Evolutionary conservation across 2,888 invertebrate species (phyloP), one percentile per base, ranked within the genome.

Genomic region (Chalcis sispes): DNA sequence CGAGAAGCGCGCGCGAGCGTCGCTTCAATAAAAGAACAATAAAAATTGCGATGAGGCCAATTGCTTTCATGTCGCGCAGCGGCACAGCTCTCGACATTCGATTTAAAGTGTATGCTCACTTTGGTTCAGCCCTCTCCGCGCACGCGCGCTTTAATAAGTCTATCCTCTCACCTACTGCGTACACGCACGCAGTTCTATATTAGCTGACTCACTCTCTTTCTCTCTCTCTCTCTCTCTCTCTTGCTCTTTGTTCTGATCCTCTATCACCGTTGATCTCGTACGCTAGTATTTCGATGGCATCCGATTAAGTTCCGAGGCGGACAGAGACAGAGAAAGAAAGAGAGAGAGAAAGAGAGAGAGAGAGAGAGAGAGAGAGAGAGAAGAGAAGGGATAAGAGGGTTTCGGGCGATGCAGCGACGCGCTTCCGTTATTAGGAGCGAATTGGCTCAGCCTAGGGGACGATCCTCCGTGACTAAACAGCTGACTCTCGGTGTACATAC

Each of bases 361-460:
- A n/a, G n/a, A n/a, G n/a, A n/a, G n/a, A n/a, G n/a, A n/a, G n/a
- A n/a, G n/a, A n/a, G n/a, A n/a, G n/a, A n/a, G n/a, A n/a, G n/a
- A n/a, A n/a, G n/a, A n/a, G n/a, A n/a, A n/a, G n/a, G n/a, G n/a
- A n/a, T n/a, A n/a, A n/a, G n/a, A n/a, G n/a, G n/a, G n/a, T n/a
- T n/a, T n/a, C n/a, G n/a, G 50, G 36, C 48, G 58, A 0, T 46
- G 64, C 48, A 61, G 61, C 77, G 74, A 62, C 71, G 79, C 75
- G 82, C 83, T 84, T 84, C 82, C 84, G 83, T 83, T 84, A 84
- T 85, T 85, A 81, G 81, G 82, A 81, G 80, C 81, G 82, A 85
- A 85, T 85, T 84, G 80, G 80, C 80, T 67, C 72, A 71, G 59
- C 56, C 71, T 71, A 61, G 59, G 74, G 40, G 78, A 71, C 78